Evolutionary conservation across 2,888 invertebrate genomes (phyloP), one percentile per base, ranked within the genome.

Genomic region (Ormyrus nitidulus): DNA sequence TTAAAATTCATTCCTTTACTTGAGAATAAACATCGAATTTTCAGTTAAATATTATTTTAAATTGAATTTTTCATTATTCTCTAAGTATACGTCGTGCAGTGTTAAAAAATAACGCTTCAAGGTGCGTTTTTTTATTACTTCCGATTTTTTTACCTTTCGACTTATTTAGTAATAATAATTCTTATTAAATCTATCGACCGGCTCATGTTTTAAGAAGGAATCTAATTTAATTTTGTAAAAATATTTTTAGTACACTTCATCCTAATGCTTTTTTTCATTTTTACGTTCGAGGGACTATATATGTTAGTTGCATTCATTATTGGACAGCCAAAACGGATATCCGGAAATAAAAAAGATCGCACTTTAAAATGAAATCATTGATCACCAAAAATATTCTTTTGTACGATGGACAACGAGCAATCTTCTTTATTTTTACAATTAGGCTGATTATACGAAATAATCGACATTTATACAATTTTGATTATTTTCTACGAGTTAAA

Each of bases 41-140:
- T n/a, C 13, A 72, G 34, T 44, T 72, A 61, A 53, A 72, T 72
- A 53, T 72, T 72, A 62, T 6, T 62, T 53, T 62, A 53, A 9
- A 8, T n/a, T 72, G 49, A n/a, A 13, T 62, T 53, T 51, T 48
- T 34, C 44, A n/a, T 62, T 59, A 49, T 53, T 51, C n/a, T 72
- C 62, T 72, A 72, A 72, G 61, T 72, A 72, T 72, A 72, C 72
- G 13, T 72, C 54, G 53, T 62, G 72, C 62, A 61, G 62, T 62
- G 72, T 62, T 44, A 72, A 72, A 34, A 72, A 72, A 72, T 72
- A 72, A 72, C 34, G n/a, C 61, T 53, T 53, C 62, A 72, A 44
- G n/a, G 44, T 53, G 34, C 34, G 62, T 13, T 62, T 6, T 51
- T 53, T 13, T 44, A 51, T 72, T 44, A 9, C 8, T 62, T 46